Evolutionary conservation across 2,888 invertebrate species (phyloP).

Genomic region (Coenonympha glycerion): DNA sequence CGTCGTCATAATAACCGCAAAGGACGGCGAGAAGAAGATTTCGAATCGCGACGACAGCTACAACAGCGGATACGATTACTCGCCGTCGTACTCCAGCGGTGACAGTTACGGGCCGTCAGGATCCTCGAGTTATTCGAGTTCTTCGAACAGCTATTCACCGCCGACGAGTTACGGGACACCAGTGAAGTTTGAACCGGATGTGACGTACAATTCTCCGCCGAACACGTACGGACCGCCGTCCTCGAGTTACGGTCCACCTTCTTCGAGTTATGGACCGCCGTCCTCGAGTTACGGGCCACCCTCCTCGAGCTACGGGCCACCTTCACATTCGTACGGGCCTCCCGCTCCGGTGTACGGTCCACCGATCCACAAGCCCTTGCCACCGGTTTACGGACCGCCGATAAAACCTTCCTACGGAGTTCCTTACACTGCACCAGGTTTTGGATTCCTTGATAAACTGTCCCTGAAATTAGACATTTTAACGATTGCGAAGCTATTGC

Average conservation of each 20-base stretch:
- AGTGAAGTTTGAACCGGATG: conserved; percentile 51
- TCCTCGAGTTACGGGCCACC: conserved; percentile 61
- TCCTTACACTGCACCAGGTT: conserved; percentile 73
- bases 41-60: conserved; percentile 66
- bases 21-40: conserved; percentile 68
- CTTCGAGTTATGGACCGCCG: conserved; percentile 55
- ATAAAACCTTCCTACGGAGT: conserved; percentile 67
- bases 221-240: conserved; percentile 54
- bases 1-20: conserved; percentile 64
- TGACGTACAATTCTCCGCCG: conserved; percentile 53
- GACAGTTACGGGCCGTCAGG: conserved; percentile 52
- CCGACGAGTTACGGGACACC: conserved; percentile 50
- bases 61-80: conserved; percentile 61
- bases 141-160: conserved; percentile 42
- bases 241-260: no score
- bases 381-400: conserved; percentile 63
- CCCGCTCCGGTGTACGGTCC: conserved; percentile 58
- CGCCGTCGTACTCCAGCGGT: conserved; percentile 54
- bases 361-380: conserved; percentile 47
- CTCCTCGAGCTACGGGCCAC: conserved; percentile 53
- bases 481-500: conserved; percentile 82
- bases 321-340: conserved; percentile 60
- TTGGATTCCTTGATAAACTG: conserved; percentile 79
- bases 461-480: conserved; percentile 82
- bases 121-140: conserved; percentile 44